phyloP scores from a whole-genome alignment of 2,797 vertebrate genomes.

The Peromyscus attwateri region DNA sequence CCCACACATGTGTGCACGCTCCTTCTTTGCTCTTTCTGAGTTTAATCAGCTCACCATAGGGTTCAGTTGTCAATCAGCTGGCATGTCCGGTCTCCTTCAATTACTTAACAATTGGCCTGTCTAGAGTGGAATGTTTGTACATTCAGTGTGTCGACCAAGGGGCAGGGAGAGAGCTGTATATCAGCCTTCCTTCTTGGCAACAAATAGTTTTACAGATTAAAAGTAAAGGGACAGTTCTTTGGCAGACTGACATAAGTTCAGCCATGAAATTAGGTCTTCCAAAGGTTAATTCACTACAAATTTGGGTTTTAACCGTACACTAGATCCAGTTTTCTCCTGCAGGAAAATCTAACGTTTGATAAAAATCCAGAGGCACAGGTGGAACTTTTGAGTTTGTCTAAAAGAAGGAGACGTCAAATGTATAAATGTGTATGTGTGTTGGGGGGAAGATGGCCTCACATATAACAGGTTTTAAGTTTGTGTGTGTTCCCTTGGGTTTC shows the following conservation, averaged over 20 bases:
- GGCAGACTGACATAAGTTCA: constrained; percentile 26
- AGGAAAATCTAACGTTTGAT: constrained; percentile 44
- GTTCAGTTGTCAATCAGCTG: constrained; percentile 89
- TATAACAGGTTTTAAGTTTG: constrained; percentile 23
- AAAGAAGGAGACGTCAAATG: background rate
- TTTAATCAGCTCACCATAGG: constrained; percentile 85
- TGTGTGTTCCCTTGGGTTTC: constrained; percentile 9
- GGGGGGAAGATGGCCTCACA: background rate
- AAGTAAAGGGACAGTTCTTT: constrained; percentile 54
- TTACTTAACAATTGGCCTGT: constrained; percentile 90
- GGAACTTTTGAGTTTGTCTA: constrained; percentile 36
- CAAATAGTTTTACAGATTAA: constrained; percentile 41
- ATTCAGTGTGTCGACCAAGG: constrained; percentile 70
- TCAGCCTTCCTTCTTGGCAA: constrained; percentile 37
- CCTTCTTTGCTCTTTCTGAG: constrained; percentile 74
- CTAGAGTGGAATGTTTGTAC: constrained; percentile 89
- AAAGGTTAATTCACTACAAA: constrained; percentile 66
- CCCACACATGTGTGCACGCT: background rate
- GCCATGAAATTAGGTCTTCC: constrained; percentile 57
- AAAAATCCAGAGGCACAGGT: background rate
- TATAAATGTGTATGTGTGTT: background rate
- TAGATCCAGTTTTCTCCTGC: background rate
- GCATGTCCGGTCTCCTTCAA: constrained; percentile 89
- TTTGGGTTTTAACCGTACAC: constrained; percentile 49
- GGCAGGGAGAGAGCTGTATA: constrained; percentile 32